Conservation (phyloP, 2,113 vertebrate species). For the Colaptes auratus region DNA sequence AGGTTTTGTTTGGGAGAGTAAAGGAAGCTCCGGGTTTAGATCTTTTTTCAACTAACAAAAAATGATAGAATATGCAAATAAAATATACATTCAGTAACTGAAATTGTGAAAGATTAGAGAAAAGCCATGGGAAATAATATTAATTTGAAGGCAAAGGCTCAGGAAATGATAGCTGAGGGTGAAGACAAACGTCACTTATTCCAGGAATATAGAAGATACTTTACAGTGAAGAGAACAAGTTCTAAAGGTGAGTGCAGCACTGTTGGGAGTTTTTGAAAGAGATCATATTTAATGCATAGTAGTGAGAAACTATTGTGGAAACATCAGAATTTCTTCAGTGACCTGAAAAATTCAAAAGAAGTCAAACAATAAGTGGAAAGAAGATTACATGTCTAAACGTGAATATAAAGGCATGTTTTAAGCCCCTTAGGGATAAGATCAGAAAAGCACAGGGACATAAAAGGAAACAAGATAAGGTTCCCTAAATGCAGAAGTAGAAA, state of each 20-base stretch:
- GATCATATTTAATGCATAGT: neutral
- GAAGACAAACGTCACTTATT: neutral
- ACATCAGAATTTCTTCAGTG: slow-evolving; percentile 35
- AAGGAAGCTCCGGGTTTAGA: neutral
- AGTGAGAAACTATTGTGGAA: slow-evolving; percentile 4
- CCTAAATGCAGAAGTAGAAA: slow-evolving; percentile 13
- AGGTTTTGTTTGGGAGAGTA: neutral
- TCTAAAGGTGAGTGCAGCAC: neutral
- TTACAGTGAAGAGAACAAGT: neutral
- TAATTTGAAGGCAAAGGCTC: neutral
- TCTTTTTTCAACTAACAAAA: neutral
- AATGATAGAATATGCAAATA: neutral
- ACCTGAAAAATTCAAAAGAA: slow-evolving; percentile 38
- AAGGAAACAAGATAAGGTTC: slow-evolving; percentile 26
- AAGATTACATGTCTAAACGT: neutral
- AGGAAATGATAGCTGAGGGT: neutral
- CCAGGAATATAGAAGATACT: neutral
- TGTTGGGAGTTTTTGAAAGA: neutral
- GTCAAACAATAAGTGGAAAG: slow-evolving; percentile 1
- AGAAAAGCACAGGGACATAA: slow-evolving; percentile 21
- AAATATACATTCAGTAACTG: neutral
- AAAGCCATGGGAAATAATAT: neutral
- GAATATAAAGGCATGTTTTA: slow-evolving; percentile 15
- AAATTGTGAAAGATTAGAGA: neutral
- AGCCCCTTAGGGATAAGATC: slow-evolving; percentile 21